phyloP scores from a whole-genome alignment of 2,797 vertebrate species.

The Enteromius mattozi region DNA sequence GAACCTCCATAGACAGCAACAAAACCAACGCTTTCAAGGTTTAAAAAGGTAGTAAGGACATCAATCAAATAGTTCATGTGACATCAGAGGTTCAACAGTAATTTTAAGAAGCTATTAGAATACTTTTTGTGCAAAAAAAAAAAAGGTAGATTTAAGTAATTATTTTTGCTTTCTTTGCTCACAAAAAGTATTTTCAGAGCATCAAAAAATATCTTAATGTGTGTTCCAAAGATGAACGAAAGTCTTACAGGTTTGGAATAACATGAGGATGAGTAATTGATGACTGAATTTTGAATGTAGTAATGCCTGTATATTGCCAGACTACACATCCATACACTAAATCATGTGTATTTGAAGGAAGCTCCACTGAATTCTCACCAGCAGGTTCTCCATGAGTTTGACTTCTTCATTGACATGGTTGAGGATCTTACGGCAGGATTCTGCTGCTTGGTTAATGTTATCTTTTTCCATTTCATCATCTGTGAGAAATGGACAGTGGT shows the following conservation, averaged over 20 bases:
- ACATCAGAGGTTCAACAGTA: background rate
- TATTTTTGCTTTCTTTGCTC: background rate
- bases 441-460: conserved; percentile 82
- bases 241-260: too few species aligned
- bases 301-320: background rate
- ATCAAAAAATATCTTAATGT: background rate
- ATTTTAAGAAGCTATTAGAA: background rate
- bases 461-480: conserved; percentile 79
- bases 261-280: too few species aligned
- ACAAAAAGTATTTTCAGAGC: background rate
- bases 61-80: background rate
- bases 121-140: background rate
- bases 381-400: conserved; percentile 87
- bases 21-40: background rate
- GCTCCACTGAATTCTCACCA: conserved; percentile 77
- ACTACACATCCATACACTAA: background rate
- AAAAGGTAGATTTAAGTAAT: background rate
- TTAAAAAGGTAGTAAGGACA: background rate
- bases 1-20: background rate
- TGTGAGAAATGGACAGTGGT: conserved; percentile 64
- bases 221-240: background rate
- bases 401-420: conserved; percentile 92
- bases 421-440: conserved; percentile 90
- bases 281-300: too few species aligned
- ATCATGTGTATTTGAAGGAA: background rate